Evolutionary conservation across 92 coral and sea anemone genomes (phyloP).

Genomic region (Palythoa heliodiscus): DNA sequence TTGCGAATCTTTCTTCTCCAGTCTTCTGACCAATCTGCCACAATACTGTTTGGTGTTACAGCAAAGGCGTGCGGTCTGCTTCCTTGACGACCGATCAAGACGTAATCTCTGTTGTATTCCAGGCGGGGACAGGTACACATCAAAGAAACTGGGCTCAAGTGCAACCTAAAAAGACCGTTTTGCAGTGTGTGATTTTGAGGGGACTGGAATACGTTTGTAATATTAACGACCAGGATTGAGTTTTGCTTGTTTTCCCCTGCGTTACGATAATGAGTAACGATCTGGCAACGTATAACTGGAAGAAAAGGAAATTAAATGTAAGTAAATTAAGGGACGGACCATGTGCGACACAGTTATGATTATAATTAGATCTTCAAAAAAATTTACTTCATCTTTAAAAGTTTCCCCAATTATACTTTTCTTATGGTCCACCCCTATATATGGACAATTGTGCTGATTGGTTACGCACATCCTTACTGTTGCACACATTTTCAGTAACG

Average conservation of each 20-base stretch:
- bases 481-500: too few species aligned
- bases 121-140: constrained; percentile 35
- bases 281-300: constrained; percentile 17
- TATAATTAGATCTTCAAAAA: too few species aligned
- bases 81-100: constrained; percentile 31
- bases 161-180: constrained; percentile 18
- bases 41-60: constrained; percentile 26
- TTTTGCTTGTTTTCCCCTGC: not conserved
- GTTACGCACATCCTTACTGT: too few species aligned
- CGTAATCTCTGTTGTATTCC: constrained; percentile 28
- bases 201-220: constrained; percentile 27
- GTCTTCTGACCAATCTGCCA: constrained; percentile 17
- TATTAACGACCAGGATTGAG: constrained; percentile 11
- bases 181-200: constrained; percentile 7
- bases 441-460: too few species aligned
- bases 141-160: constrained; percentile 27
- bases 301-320: not conserved
- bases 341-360: too few species aligned
- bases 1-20: constrained; percentile 19
- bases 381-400: too few species aligned
- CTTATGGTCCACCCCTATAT: too few species aligned
- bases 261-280: not conserved
- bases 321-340: not conserved
- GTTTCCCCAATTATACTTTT: too few species aligned
- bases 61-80: not conserved